phyloP scores from a whole-genome alignment of 2,113 vertebrate genomes.

The Aptenodytes forsteri region DNA sequence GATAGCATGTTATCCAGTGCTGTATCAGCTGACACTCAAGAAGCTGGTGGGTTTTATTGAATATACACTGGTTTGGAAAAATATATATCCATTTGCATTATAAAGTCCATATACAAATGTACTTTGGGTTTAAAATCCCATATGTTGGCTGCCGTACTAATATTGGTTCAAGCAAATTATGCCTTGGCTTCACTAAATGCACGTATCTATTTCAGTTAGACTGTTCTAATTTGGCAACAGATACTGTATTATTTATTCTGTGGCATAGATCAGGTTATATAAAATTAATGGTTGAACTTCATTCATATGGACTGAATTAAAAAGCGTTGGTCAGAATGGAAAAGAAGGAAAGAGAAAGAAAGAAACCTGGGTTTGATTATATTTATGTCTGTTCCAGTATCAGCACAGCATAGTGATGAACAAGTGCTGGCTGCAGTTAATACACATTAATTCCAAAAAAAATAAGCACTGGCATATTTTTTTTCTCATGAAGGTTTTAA shows the following conservation, averaged over 20 bases:
- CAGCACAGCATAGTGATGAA: conserved; percentile 44
- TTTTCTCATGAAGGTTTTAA: conserved; percentile 36
- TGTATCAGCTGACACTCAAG: conserved; percentile 50
- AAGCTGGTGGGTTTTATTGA: conserved; percentile 51
- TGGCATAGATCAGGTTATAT: conserved; percentile 71
- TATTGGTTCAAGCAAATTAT: conserved; percentile 74
- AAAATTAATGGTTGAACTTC: conserved; percentile 75
- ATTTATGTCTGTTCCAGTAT: conserved; percentile 64
- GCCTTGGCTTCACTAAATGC: conserved; percentile 63
- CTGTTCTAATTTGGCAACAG: conserved; percentile 71
- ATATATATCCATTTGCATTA: conserved; percentile 61
- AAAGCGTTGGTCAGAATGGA: conserved; percentile 32
- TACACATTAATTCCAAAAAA: conserved; percentile 21
- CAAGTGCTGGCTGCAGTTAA: conserved; percentile 61
- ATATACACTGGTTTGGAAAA: conserved; percentile 49
- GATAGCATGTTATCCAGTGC: neutral
- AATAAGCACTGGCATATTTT: neutral
- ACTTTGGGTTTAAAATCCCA: conserved; percentile 69
- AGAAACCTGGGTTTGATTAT: conserved; percentile 71
- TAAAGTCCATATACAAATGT: conserved; percentile 62
- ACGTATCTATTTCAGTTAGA: conserved; percentile 73
- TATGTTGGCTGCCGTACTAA: conserved; percentile 63
- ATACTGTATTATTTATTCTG: conserved; percentile 63
- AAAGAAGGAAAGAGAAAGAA: conserved; percentile 5
- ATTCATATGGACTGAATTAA: conserved; percentile 76